phyloP scores from a whole-genome alignment of 2,113 vertebrate genomes.

The Bambusicola thoracicus region DNA sequence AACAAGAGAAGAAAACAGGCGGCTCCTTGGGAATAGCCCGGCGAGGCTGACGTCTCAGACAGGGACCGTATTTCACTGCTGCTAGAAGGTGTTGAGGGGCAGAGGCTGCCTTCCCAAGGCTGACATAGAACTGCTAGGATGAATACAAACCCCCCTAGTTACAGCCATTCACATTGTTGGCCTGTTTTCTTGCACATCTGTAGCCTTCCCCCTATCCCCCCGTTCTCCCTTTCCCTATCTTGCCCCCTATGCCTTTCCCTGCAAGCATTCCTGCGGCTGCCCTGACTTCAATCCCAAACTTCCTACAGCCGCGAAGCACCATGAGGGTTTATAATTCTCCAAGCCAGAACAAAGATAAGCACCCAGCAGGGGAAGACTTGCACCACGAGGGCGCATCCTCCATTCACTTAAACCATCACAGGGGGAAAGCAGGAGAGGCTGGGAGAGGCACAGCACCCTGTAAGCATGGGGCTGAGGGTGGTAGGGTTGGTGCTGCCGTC shows the following conservation, averaged over 20 bases:
- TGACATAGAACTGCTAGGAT: background rate
- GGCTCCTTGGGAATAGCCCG: background rate
- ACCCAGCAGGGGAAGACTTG: rapidly evolving
- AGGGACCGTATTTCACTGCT: background rate
- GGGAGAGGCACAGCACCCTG: background rate
- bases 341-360: no score
- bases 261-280: background rate
- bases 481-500: rapidly evolving
- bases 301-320: background rate
- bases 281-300: background rate
- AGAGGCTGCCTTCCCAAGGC: background rate
- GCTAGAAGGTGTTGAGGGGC: background rate
- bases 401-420: rapidly evolving
- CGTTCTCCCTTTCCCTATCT: background rate
- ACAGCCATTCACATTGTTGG: background rate
- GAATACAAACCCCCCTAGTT: rapidly evolving
- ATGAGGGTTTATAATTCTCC: background rate
- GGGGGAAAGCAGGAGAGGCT: background rate
- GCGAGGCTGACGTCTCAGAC: background rate
- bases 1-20: constrained; percentile 3
- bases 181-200: background rate
- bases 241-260: background rate
- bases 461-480: background rate
- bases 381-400: background rate
- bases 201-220: background rate